Conservation (phyloP, 2,888 invertebrate genomes). For the Xylota sylvarum region DNA sequence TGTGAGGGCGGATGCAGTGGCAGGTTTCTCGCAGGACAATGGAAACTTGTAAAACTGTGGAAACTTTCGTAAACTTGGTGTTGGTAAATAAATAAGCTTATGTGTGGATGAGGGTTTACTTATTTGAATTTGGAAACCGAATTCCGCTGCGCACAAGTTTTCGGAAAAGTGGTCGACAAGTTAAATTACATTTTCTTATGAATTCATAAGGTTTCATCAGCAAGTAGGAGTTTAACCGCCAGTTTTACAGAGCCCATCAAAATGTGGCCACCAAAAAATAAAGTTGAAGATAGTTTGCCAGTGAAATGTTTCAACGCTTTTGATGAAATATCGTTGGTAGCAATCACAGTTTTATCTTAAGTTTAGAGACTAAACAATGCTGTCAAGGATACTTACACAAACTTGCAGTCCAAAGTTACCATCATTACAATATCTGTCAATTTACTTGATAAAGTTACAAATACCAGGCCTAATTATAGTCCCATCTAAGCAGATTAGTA, state of each 20-base stretch:
- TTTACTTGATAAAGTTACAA: constrained; percentile 6
- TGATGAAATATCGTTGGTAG: too few relatives aligned
- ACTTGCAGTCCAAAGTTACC: too few relatives aligned
- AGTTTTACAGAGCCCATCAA: too few relatives aligned
- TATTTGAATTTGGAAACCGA: constrained; percentile 10
- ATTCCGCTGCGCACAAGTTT: not conserved
- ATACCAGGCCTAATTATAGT: not conserved
- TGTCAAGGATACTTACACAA: too few relatives aligned
- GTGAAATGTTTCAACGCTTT: too few relatives aligned
- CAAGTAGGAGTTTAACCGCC: too few relatives aligned
- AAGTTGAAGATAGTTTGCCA: too few relatives aligned
- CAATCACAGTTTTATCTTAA: not conserved
- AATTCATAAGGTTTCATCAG: not conserved
- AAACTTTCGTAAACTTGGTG: constrained; percentile 23
- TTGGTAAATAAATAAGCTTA: constrained; percentile 30
- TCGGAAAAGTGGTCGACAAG: not conserved
- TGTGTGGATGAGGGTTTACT: not conserved
- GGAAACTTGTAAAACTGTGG: not conserved
- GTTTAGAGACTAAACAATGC: too few relatives aligned
- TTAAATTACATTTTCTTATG: constrained; percentile 4
- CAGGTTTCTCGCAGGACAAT: constrained; percentile 22
- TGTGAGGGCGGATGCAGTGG: too few relatives aligned
- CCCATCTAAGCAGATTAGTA: constrained; percentile 16
- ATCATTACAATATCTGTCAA: too few relatives aligned
- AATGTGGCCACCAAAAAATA: not conserved